Evolutionary conservation across 2,797 vertebrate species (phyloP), one percentile per base, ranked within the genome.

Genomic region (Silurus lanzhouensis): DNA sequence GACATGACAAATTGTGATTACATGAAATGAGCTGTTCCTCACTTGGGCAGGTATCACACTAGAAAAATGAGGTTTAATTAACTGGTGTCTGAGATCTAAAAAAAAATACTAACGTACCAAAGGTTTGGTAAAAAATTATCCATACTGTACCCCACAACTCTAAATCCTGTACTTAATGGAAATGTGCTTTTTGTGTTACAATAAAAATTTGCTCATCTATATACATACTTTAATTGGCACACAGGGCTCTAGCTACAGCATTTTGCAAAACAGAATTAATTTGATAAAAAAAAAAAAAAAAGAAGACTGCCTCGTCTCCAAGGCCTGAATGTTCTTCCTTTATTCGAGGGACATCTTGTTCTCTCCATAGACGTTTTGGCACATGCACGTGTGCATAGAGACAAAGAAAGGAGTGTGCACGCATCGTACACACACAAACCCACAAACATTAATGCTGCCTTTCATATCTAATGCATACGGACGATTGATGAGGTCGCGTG

Each of bases 331-430:
- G 25, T 44, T 82, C 46, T 58, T 70, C 19, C 25, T 44, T 82
- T 38, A 38, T 58, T 58, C 27, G 0, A 10, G 48, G 46, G 66
- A 67, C 79, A n/a, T 70, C 52, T 15, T 68, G 66, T 82, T 81
- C 48, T 58, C 64, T 68, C 64, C 31, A 22, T 31, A 55, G 17
- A 55, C 9, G 9, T 81, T 61, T 57, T 14, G 38, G 61, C 31
- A 19, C 19, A 27, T 48, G 20, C 25, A 57, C 7, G 12, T 77
- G 60, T 20, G 64, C 25, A 77, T 15, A 3, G 20, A 61, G 76
- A 57, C 58, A 85, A 85, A 85, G 44, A 83, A 76, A 88, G 48
- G 71, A 22, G 68, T 25, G 74, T 38, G 66, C 66, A 68, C 61
- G 0, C 9, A 6, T 1, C 17, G 48, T 52, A 15, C 31, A 83